Evolutionary conservation across 2,797 vertebrate species (phyloP).

Genomic region (Acanthiza pusilla): DNA sequence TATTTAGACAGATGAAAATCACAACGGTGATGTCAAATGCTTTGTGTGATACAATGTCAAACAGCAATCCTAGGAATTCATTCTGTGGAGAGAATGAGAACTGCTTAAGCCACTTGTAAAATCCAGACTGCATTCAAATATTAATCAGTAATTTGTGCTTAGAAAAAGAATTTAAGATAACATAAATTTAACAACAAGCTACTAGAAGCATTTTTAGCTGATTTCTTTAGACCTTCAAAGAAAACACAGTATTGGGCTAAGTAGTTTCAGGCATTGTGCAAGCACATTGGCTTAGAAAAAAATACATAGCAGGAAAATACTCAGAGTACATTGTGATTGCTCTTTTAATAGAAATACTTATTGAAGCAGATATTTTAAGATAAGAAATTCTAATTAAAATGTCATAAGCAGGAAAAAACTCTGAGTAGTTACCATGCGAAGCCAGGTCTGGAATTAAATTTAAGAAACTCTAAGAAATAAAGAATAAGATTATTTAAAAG

Average conservation of each 20-base stretch:
- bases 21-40: slow-evolving; percentile 89
- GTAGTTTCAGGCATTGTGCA: background rate
- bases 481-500: background rate
- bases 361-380: background rate
- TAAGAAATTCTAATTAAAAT: background rate
- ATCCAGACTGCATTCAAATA: background rate
- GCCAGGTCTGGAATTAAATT: background rate
- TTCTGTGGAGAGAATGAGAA: slow-evolving; percentile 74
- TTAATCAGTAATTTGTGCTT: background rate
- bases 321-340: background rate
- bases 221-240: background rate
- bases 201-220: background rate
- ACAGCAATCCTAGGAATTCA: slow-evolving; percentile 82
- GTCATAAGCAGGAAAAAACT: background rate
- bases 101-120: background rate
- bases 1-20: slow-evolving; percentile 89
- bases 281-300: background rate
- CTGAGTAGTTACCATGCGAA: background rate
- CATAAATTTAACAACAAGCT: background rate
- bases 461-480: background rate
- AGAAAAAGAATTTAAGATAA: background rate
- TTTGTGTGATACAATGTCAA: slow-evolving; percentile 87
- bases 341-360: background rate
- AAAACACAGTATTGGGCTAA: background rate
- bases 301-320: background rate